Percentiles rank a stretch among this genome's conserved stretches.
These are phyloP conservation scores for Ariopsis seemanni DNA, from an alignment of 2,113 vertebrate genomes.

Conservation along the genomic window DNA sequence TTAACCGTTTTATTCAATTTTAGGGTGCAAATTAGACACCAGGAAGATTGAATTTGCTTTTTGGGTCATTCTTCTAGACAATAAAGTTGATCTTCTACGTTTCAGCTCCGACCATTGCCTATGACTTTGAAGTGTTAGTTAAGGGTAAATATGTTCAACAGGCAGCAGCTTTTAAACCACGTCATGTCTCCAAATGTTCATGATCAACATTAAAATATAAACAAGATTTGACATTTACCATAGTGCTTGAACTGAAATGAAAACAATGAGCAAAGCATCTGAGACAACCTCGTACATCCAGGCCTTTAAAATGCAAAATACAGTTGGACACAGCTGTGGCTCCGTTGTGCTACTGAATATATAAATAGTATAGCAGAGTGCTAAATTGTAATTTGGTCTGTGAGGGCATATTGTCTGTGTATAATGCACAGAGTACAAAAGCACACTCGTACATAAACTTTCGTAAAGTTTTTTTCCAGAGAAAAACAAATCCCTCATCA, in stretches of 20 bases:
- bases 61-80: no score
- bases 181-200: conserved; percentile 46
- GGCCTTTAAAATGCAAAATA: background rate
- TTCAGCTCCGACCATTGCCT: no score
- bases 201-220: conserved; percentile 48
- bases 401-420: background rate
- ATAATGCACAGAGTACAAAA: background rate
- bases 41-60: no score
- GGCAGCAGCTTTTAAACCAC: conserved; percentile 34
- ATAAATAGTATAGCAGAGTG: background rate
- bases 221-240: conserved; percentile 30
- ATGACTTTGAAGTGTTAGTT: no score
- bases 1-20: no score
- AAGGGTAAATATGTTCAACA: conserved; percentile 31
- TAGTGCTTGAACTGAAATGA: conserved; percentile 19
- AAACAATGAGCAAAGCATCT: background rate
- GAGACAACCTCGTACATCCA: background rate
- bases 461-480: background rate
- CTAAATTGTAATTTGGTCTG: background rate
- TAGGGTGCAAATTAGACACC: no score
- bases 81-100: no score
- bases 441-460: background rate
- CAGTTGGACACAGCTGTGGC: background rate
- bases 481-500: no score
- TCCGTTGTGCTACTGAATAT: background rate